Evolutionary conservation across 2,888 invertebrate species (phyloP), one percentile per base, ranked within the genome.

Genomic region (Andricus curvator): DNA sequence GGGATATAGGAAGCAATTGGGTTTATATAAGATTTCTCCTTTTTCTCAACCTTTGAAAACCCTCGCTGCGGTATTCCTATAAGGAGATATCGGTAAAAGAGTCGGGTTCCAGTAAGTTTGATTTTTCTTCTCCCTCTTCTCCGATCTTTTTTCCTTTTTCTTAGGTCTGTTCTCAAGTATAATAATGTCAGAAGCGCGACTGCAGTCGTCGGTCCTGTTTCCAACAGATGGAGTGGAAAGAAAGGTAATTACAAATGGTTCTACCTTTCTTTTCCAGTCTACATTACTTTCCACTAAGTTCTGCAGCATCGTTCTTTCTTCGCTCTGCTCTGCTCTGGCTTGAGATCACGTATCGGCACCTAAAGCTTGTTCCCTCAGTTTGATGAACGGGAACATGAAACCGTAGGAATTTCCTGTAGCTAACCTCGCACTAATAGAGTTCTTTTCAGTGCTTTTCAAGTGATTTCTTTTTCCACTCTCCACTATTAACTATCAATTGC

Each of bases 121-220:
- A 64, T 64, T 29, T 29, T 64, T 17, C 64, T 64, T 29, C 15
- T 25, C 13, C 29, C 17, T 64, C 29, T 64, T 29, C 29, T 17
- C 5, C 64, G 5, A 13, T 64, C 25, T 64, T 64, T 8, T 17
- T 29, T 64, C 15, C 29, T 22, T 60, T 44, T 70, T 56, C n/a
- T n/a, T 51, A 51, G 56, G 29, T 64, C 29, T 64, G 64, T 64
- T 64, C 29, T 64, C 64, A 64, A 64, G 64, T 64, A 64, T 74
- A 74, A 74, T 74, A 74, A 74, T 74, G 74, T 74, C 74, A 56
- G 74, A 74, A 56, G 56, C 74, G 56, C 74, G 74, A 74, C 56
- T 37, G n/a, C 29, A 64, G 64, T 74, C 74, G 56, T 74, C 56
- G 74, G 51, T 74, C 74, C 56, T 74, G 74, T 74, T 74, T 56